Conservation (phyloP, 2,797 vertebrate genomes). For the Pantherophis vulpinus region DNA sequence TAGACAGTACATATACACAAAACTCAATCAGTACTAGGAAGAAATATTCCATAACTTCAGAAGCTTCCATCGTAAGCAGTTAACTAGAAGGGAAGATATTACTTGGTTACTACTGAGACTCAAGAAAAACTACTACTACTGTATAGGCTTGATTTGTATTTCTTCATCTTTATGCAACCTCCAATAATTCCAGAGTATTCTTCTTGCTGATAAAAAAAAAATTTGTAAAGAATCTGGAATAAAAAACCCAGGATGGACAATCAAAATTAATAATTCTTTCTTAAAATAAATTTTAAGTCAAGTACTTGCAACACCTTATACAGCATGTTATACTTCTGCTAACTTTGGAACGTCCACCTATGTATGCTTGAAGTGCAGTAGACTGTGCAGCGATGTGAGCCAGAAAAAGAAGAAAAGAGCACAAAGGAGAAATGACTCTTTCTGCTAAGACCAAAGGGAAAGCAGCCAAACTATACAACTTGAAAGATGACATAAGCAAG, state of each 20-base stretch:
- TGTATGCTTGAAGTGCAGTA: not conserved
- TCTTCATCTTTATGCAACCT: constrained; percentile 10
- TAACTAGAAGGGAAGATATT: constrained; percentile 33
- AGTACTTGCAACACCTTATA: not conserved
- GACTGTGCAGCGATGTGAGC: not conserved
- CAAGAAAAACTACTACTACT: not conserved
- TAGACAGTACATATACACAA: not conserved
- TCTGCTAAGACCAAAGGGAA: not conserved
- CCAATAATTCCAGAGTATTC: constrained; percentile 23
- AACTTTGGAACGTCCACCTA: constrained; percentile 17
- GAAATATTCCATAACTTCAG: constrained; percentile 12
- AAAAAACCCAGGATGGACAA: not conserved
- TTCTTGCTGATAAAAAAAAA: not conserved
- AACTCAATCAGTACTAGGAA: not conserved
- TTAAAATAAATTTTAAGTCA: constrained; percentile 4
- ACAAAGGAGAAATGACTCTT: not conserved
- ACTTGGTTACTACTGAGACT: not conserved
- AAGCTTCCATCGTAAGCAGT: constrained; percentile 15
- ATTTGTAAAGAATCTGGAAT: not conserved
- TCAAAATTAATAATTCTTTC: not conserved
- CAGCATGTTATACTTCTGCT: constrained; percentile 4
- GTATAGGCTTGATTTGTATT: not conserved
- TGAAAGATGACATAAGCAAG: constrained; percentile 13
- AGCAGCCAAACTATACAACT: not conserved
- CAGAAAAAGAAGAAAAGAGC: constrained; percentile 7